These are phyloP conservation scores for Aphis craccivora DNA, from an alignment of 1,140 invertebrate species.

Conservation along the genomic window DNA sequence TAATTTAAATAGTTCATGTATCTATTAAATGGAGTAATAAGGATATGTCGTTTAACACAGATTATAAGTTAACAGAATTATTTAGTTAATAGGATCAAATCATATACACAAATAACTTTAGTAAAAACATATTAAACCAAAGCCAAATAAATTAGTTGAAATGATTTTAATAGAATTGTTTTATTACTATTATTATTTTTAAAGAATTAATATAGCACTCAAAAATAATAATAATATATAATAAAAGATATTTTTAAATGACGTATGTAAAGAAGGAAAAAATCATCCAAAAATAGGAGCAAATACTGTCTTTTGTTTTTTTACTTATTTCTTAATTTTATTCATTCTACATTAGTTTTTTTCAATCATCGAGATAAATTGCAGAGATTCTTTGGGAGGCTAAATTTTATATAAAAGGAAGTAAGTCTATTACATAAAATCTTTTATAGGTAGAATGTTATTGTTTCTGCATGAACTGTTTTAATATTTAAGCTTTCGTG, in stretches of 20 bases:
- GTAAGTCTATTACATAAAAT: not conserved
- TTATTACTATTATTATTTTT: not conserved
- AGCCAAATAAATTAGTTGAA: not conserved
- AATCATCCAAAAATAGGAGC: not conserved
- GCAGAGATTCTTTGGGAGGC: not conserved
- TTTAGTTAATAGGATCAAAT: not conserved
- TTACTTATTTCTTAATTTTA: not conserved
- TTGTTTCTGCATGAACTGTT: not conserved
- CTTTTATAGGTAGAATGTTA: not conserved
- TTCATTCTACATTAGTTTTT: not conserved
- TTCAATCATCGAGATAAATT: not conserved
- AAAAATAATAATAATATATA: too few relatives aligned
- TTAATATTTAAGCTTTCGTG: not conserved
- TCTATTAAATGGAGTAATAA: not conserved
- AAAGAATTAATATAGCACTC: not conserved
- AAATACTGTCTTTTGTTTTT: not conserved
- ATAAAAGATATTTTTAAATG: not conserved
- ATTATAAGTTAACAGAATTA: not conserved
- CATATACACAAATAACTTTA: not conserved
- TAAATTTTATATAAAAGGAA: not conserved
- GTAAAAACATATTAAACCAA: not conserved
- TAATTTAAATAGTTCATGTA: not conserved
- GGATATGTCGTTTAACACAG: not conserved
- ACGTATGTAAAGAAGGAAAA: fast-evolving
- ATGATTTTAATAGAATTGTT: not conserved